Percentiles rank a stretch among this genome's conserved stretches.
phyloP scores from a whole-genome alignment of 2,888 invertebrate species.

The Cephus spinipes region DNA sequence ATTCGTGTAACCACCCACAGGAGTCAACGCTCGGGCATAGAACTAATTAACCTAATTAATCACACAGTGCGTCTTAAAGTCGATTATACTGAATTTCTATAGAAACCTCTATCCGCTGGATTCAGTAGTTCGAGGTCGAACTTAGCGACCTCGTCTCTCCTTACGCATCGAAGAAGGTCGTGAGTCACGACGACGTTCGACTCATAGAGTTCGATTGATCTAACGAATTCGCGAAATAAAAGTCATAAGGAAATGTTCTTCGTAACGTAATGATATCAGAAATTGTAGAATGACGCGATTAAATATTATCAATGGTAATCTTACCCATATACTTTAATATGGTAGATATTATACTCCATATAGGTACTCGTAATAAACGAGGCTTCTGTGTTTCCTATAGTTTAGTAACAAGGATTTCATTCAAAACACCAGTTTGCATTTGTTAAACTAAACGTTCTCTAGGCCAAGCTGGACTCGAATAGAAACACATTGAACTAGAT shows the following conservation, averaged over 20 bases:
- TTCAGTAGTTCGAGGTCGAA: background rate
- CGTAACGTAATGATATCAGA: background rate
- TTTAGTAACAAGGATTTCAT: background rate
- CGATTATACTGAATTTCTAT: background rate
- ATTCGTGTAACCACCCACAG: conserved; percentile 52
- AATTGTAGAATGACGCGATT: background rate
- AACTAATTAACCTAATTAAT: conserved; percentile 17
- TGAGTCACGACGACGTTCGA: background rate
- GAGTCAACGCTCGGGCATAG: conserved; percentile 22
- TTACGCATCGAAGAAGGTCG: background rate
- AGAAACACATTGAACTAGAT: background rate
- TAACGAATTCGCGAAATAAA: background rate
- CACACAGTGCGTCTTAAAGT: background rate
- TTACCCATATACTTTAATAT: background rate
- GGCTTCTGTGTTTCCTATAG: background rate
- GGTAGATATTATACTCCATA: background rate
- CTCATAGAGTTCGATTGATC: background rate
- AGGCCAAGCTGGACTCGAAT: background rate
- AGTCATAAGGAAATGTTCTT: background rate
- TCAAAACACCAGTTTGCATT: background rate
- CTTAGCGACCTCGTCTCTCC: background rate
- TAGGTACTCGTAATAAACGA: background rate
- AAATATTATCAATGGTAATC: background rate
- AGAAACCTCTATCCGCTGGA: background rate
- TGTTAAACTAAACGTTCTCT: background rate